Base-by-base conservation (phyloP, 2,888 invertebrate genomes). In the Tricholauxania praeusta region DNA sequence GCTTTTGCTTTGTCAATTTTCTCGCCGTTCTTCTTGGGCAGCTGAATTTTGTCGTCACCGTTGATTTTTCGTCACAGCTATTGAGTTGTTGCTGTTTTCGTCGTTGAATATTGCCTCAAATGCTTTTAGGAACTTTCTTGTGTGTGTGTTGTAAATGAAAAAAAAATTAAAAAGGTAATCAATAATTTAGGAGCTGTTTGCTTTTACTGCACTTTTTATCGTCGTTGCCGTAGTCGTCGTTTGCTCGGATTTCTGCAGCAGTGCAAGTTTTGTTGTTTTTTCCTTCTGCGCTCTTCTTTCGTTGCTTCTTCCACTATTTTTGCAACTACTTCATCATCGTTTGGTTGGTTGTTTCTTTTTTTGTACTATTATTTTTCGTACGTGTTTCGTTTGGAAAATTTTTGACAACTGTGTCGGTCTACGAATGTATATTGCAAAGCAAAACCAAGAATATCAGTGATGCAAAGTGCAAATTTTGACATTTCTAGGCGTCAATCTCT, bases 1-100 rank as follows among this genome's bases (percentile, higher is more conserved):
- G 71, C 65, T 55, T 65, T 57, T 68, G 64, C 51, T 59, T 74
- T 39, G 52, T 71, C 64, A 59, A 72, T 72, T 57, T 68, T 64
- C 63, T 68, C 64, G 57, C 74, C 68, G 71, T 74, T 60, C 62
- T 39, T 63, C 59, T 57, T 55, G 59, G 62, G 59, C 47, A 66
- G 52, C 63, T 53, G 51, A 51, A 68, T 5, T 62, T 63, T 68
- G 32, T 57, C 60, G 60, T 64, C 60, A 60, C 52, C 52, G 51
- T 59, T 69, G 39, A 39, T 53, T 70, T 70, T 62, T 19, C 51
- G 51, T 62, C 59, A 48, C 64, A 60, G 60, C 60, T 66, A 32
- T 14, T 17, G 51, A 15, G n/a, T 14, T 53, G 62, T 70, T 70
- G 51, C 60, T 62, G 60, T 62, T 55, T 63, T 51, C 62, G 62